These are phyloP conservation scores for Apocheima hispidaria DNA, from an alignment of 2,888 invertebrate species.

Conservation along the genomic window DNA sequence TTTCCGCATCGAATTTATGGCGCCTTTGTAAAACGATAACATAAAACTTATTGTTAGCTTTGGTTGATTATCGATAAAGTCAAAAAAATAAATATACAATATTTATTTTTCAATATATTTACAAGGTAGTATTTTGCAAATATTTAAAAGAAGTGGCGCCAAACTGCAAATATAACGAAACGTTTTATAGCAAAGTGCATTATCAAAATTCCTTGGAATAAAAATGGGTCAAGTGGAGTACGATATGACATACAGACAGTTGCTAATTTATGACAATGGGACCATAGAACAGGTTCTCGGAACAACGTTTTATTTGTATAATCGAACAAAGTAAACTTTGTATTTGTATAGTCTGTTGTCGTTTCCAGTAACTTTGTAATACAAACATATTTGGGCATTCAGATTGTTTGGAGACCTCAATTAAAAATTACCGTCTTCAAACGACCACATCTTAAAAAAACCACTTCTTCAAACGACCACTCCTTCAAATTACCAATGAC, in stretches of 20 bases:
- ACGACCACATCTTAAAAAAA: no score
- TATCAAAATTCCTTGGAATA: conserved; percentile 45
- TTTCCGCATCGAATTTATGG: conserved; percentile 4
- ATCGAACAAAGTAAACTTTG: conserved; percentile 63
- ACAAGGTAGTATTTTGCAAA: conserved; percentile 28
- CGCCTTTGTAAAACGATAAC: conserved; percentile 10
- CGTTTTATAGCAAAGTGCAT: conserved; percentile 26
- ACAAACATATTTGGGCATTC: neutral
- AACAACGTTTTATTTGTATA: conserved; percentile 61
- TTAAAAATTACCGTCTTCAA: no score
- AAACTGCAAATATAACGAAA: conserved; percentile 19
- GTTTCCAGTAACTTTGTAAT: conserved; percentile 45
- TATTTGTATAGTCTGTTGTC: conserved; percentile 39
- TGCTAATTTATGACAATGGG: conserved; percentile 59
- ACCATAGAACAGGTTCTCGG: conserved; percentile 66
- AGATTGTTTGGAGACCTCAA: neutral
- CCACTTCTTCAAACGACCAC: no score
- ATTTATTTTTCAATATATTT: conserved; percentile 18
- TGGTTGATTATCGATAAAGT: conserved; percentile 9
- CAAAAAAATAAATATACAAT: conserved; percentile 7
- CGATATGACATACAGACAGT: conserved; percentile 49
- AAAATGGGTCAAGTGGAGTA: conserved; percentile 49
- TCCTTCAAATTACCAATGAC: no score
- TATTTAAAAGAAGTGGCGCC: conserved; percentile 35
- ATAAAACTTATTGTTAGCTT: conserved; percentile 11